Base-by-base conservation (phyloP, 2,888 invertebrate genomes). In the Hirtodrosophila cameraria region DNA sequence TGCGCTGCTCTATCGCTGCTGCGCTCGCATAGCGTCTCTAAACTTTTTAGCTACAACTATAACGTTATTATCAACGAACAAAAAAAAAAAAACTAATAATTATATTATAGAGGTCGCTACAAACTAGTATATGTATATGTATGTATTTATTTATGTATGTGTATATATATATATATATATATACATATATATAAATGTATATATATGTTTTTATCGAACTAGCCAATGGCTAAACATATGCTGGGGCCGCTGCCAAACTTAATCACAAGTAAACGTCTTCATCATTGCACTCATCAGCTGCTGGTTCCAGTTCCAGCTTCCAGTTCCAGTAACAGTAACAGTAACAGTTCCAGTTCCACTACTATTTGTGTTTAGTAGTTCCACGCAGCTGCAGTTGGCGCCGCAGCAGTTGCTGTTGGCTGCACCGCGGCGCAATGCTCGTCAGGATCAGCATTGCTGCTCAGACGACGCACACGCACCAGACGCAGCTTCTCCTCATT, bases 401-500 rank as follows among this genome's bases (percentile, higher is more conserved):
- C 73, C 3, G 58, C 12, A 63, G 76, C 41, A 0, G 65, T 20
- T 15, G 68, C 30, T n/a, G 59, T 52, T 13, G 48, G 64, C 58
- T 45, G 71, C 38, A 58, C 58, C 11, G 54, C 46, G 18, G 52
- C 60, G 9, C 36, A 39, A 3, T 36, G 61, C 31, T 71, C 73
- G 0, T 74, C 73, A 38, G 62, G 35, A 2, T 66, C 62, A 3
- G 78, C 88, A 9, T 77, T 87, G 70, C 81, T 77, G 62, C 89
- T 89, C 31, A 89, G 63, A 0, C 87, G 85, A 0, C 73, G 79
- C 3, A 89, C 86, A 1, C 89, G 86, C 53, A 89, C 87, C 84
- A 88, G 61, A 28, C 89, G 87, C 58, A 89, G 70, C 71, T 89
- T 88, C 13, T 89, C 88, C 45, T 89, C 88, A 16, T 82, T 82